phyloP scores from a whole-genome alignment of 2,888 invertebrate genomes.

The Diabrotica balteata region DNA sequence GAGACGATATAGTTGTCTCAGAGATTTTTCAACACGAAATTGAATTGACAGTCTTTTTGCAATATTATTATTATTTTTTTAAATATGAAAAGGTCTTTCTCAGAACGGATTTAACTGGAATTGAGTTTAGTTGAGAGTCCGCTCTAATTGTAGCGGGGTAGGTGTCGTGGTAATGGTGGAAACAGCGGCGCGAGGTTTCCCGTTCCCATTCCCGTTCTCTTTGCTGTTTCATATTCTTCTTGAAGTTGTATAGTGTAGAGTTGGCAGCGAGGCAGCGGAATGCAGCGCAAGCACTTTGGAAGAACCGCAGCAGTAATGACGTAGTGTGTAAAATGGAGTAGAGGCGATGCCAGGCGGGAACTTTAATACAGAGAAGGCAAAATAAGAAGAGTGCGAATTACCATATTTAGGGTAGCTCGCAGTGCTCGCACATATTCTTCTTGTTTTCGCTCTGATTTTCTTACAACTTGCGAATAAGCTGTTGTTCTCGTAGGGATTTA shows the following conservation, averaged over 20 bases:
- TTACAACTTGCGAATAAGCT: slow-evolving; percentile 23
- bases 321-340: slow-evolving; percentile 48
- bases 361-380: slow-evolving; percentile 29
- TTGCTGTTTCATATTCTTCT: slow-evolving; percentile 37
- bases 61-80: too few species aligned
- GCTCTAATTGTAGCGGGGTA: slow-evolving; percentile 5
- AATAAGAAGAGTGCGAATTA: slow-evolving; percentile 27
- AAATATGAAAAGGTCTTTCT: too few species aligned
- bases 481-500: slow-evolving; percentile 19
- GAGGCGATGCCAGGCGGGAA: slow-evolving; percentile 42
- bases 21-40: too few species aligned
- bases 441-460: slow-evolving; percentile 26
- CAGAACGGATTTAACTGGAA: not conserved
- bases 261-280: slow-evolving; percentile 19
- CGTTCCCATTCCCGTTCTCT: slow-evolving; percentile 27
- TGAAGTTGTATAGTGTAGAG: slow-evolving; percentile 36
- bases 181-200: slow-evolving; percentile 3
- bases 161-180: slow-evolving; percentile 8
- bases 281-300: slow-evolving; percentile 46
- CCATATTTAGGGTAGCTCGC: slow-evolving; percentile 21
- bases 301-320: slow-evolving; percentile 49
- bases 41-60: too few species aligned
- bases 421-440: slow-evolving; percentile 21
- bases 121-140: slow-evolving; percentile 1
- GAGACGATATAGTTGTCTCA: too few species aligned